Evolutionary conservation across 2,113 vertebrate genomes (phyloP).

Genomic region (Melierax canorus): DNA sequence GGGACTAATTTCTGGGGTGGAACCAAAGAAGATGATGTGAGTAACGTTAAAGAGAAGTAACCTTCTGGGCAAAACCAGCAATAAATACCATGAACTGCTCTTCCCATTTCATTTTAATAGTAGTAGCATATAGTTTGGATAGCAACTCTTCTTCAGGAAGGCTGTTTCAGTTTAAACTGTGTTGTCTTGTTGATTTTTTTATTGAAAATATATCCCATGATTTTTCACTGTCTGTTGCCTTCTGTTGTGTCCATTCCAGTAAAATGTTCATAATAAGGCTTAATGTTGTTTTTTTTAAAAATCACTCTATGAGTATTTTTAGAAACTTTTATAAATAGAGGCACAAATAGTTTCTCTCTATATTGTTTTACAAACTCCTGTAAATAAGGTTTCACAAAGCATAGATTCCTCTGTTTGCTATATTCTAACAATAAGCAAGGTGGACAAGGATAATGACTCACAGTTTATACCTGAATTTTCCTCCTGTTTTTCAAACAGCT

Average conservation of each 20-base stretch:
- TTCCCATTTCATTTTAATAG: background rate
- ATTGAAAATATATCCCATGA: background rate
- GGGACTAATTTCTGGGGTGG: slow-evolving; percentile 99
- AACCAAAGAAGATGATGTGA: slow-evolving; percentile 98
- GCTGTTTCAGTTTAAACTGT: background rate
- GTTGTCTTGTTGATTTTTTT: background rate
- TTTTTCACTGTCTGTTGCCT: background rate
- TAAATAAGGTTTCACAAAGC: background rate
- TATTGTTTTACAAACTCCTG: background rate
- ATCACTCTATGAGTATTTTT: background rate
- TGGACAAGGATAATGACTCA: background rate
- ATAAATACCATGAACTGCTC: background rate
- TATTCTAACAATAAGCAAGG: background rate
- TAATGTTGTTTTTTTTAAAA: background rate
- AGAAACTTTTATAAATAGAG: background rate
- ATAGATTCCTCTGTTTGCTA: background rate
- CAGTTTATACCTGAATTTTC: background rate
- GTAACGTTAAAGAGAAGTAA: slow-evolving; percentile 53
- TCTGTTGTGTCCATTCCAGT: background rate
- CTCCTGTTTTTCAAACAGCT: background rate
- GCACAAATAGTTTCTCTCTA: background rate
- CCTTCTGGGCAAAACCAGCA: background rate
- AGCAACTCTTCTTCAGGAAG: background rate
- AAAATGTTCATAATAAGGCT: background rate
- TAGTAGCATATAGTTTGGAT: background rate